phyloP scores from a whole-genome alignment of 1,140 invertebrate genomes.

The Lamellibrachia luymesi region DNA sequence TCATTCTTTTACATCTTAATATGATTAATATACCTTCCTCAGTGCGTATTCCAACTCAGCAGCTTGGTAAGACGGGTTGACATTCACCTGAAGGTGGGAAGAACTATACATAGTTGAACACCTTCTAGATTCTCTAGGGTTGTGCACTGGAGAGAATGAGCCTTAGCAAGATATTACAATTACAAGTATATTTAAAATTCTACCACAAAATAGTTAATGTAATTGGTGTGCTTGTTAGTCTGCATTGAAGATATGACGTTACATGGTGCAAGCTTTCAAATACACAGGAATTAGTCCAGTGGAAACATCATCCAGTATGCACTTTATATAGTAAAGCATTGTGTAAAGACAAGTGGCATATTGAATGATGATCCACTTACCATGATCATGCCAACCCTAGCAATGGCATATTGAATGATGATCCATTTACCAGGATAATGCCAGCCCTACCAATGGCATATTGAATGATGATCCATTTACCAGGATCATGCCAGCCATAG shows the following conservation, averaged over 20 bases:
- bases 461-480: not conserved
- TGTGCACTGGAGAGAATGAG: too few relatives aligned
- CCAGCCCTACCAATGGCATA: constrained; percentile 59
- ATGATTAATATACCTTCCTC: constrained; percentile 66
- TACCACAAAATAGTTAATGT: too few relatives aligned
- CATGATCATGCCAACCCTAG: constrained; percentile 77
- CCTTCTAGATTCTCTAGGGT: too few relatives aligned
- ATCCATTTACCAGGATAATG: constrained; percentile 85
- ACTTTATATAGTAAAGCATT: too few relatives aligned
- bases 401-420: constrained; percentile 72
- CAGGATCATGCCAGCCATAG: not conserved
- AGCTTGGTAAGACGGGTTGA: constrained; percentile 81
- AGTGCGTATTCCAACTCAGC: constrained; percentile 78
- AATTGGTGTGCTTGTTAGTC: too few relatives aligned
- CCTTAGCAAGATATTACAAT: too few relatives aligned
- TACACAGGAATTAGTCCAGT: too few relatives aligned
- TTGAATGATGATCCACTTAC: constrained; percentile 59
- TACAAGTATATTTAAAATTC: too few relatives aligned
- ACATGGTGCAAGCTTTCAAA: too few relatives aligned
- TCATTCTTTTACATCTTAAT: not conserved
- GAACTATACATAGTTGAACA: not conserved
- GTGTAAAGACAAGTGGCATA: not conserved
- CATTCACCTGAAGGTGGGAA: constrained; percentile 64
- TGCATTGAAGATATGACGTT: too few relatives aligned
- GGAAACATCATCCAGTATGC: too few relatives aligned